Conservation (phyloP, 2,113 vertebrate genomes). For the Dasyurus viverrinus region DNA sequence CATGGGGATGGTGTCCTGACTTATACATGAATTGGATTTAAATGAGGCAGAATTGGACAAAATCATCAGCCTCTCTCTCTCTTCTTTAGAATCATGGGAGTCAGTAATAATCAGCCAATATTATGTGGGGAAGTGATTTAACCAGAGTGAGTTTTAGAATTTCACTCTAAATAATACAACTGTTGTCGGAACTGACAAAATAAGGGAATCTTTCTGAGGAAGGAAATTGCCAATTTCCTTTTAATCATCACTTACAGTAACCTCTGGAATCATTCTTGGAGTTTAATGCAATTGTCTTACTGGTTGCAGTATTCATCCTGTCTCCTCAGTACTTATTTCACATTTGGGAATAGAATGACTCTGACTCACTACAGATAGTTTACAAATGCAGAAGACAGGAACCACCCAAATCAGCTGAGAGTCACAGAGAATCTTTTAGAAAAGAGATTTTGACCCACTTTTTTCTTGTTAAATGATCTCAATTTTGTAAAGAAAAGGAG, state of each 20-base stretch:
- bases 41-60: background rate
- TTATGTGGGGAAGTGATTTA: background rate
- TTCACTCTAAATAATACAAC: background rate
- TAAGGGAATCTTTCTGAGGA: slow-evolving; percentile 8
- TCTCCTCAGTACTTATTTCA: slow-evolving; percentile 48
- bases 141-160: slow-evolving; percentile 20
- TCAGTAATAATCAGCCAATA: background rate
- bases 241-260: slow-evolving; percentile 1
- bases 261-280: background rate
- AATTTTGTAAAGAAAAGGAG: slow-evolving; percentile 56
- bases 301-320: slow-evolving; percentile 23
- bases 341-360: slow-evolving; percentile 33
- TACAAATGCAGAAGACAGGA: slow-evolving; percentile 14
- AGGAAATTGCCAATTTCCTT: slow-evolving; percentile 11
- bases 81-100: background rate
- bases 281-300: slow-evolving; percentile 32
- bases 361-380: slow-evolving; percentile 65
- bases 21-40: background rate
- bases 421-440: slow-evolving; percentile 52
- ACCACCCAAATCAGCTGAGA: slow-evolving; percentile 61
- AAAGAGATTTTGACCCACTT: slow-evolving; percentile 53
- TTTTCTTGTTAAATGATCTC: slow-evolving; percentile 55
- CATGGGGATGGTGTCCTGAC: background rate
- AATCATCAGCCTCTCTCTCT: background rate
- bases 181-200: slow-evolving; percentile 21